phyloP scores from a whole-genome alignment of 2,888 invertebrate species.

The Aelia acuminata region DNA sequence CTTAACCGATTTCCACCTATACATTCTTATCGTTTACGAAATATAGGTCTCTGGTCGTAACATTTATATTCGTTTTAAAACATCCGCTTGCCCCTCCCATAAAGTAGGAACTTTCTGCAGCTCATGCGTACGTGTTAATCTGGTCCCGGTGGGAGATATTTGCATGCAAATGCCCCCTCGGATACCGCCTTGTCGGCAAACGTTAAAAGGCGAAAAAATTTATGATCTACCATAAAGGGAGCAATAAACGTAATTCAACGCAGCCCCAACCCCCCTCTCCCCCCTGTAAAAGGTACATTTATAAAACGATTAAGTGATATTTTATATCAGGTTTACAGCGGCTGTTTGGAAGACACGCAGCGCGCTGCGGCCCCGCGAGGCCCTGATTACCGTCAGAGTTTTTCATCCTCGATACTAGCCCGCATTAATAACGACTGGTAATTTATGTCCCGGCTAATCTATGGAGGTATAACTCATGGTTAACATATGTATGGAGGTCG shows the following conservation, averaged over 20 bases:
- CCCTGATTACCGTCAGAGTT: not conserved
- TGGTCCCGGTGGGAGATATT: not conserved
- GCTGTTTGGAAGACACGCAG: not conserved
- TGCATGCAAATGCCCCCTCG: conserved; percentile 34
- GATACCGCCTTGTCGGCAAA: conserved; percentile 35
- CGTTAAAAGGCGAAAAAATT: conserved; percentile 43
- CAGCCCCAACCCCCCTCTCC: not conserved
- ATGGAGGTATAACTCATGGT: conserved; percentile 6
- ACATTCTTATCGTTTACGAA: too few species aligned
- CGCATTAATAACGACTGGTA: not conserved
- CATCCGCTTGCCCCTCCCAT: not conserved
- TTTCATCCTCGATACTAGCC: not conserved
- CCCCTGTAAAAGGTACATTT: conserved; percentile 10
- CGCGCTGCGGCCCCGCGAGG: not conserved
- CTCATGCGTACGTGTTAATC: conserved; percentile 29
- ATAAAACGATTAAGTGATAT: conserved; percentile 44
- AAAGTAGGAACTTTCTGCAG: conserved; percentile 2
- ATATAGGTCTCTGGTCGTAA: too few species aligned
- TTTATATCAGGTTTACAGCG: conserved; percentile 11
- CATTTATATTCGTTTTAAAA: not conserved
- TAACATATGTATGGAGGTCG: conserved; percentile 25
- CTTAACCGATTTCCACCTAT: too few species aligned
- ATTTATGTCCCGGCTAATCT: not conserved
- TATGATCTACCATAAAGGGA: conserved; percentile 31
- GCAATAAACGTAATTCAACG: conserved; percentile 39